Conservation (phyloP, 92 coral and sea anemone genomes). For the Actinernus sp. region DNA sequence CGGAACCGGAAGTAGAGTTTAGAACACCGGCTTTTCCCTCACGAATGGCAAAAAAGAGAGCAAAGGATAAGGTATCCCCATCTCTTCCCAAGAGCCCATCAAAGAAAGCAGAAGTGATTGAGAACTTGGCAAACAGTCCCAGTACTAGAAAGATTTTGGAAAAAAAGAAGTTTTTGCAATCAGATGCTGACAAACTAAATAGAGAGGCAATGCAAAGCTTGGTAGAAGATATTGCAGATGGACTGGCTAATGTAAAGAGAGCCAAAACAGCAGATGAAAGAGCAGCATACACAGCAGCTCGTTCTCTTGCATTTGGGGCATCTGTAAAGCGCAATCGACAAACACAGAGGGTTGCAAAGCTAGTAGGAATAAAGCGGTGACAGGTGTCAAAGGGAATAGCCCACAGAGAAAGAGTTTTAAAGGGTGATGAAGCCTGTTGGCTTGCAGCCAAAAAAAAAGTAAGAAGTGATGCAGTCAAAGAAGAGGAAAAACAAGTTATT, state of each 20-base stretch:
- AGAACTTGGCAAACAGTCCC: slow-evolving; percentile 5
- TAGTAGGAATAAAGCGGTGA: slow-evolving; percentile 35
- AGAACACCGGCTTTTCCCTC: slow-evolving; percentile 8
- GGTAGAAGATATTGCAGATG: slow-evolving; percentile 13
- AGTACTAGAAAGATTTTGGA: slow-evolving; percentile 14
- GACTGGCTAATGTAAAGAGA: slow-evolving; percentile 5
- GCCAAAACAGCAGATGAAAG: slow-evolving; percentile 14
- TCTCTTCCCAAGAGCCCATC: slow-evolving; percentile 1
- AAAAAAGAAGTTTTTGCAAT: background rate
- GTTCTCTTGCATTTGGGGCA: slow-evolving; percentile 26
- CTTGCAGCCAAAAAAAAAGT: slow-evolving; percentile 15
- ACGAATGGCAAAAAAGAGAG: slow-evolving; percentile 1
- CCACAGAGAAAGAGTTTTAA: background rate
- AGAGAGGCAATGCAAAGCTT: slow-evolving; percentile 14
- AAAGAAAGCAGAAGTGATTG: slow-evolving; percentile 12
- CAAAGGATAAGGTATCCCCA: slow-evolving; percentile 16
- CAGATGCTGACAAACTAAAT: slow-evolving; percentile 7
- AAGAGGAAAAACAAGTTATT: slow-evolving; percentile 1
- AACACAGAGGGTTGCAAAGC: slow-evolving; percentile 18
- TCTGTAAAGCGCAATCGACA: slow-evolving; percentile 1
- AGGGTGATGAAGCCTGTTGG: slow-evolving; percentile 20
- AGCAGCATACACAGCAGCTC: slow-evolving; percentile 20
- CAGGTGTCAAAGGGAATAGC: slow-evolving; percentile 4
- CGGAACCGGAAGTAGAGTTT: slow-evolving; percentile 17
- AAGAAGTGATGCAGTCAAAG: slow-evolving; percentile 17